Evolutionary conservation across 1,140 invertebrate genomes (phyloP).

Genomic region (Cydia pomonella): DNA sequence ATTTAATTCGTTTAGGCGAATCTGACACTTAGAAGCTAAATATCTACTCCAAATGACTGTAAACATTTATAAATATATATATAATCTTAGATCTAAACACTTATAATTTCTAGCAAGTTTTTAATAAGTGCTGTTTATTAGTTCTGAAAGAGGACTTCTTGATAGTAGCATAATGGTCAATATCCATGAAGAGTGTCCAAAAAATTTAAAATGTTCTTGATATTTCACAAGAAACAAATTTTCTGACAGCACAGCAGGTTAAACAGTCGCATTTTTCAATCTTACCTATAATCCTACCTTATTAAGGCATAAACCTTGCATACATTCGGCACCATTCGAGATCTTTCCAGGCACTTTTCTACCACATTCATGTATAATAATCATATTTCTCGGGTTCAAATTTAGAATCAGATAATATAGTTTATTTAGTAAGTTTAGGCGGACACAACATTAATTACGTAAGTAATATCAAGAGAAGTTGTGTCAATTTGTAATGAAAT

Average conservation of each 20-base stretch:
- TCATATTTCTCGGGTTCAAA: neutral
- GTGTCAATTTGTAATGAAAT: too few relatives aligned
- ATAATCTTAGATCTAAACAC: neutral
- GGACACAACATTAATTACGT: too few relatives aligned
- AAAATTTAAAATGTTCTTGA: too few relatives aligned
- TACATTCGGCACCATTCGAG: neutral
- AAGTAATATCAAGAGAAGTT: too few relatives aligned
- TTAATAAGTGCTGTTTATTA: neutral
- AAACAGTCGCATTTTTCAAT: too few relatives aligned
- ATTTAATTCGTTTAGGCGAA: neutral
- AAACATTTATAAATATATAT: slow-evolving; percentile 2
- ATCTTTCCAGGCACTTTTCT: neutral
- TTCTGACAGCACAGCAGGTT: too few relatives aligned
- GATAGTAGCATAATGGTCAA: too few relatives aligned
- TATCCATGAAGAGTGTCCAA: too few relatives aligned
- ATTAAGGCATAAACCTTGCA: neutral
- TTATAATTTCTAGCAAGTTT: neutral
- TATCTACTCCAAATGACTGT: neutral
- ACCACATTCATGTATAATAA: neutral
- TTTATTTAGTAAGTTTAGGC: neutral
- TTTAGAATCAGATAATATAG: neutral
- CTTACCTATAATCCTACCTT: neutral
- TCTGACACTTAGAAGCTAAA: neutral
- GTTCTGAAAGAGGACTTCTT: neutral
- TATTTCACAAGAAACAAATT: too few relatives aligned